Conservation (phyloP, 1,140 invertebrate species). For the Plodia interpunctella region DNA sequence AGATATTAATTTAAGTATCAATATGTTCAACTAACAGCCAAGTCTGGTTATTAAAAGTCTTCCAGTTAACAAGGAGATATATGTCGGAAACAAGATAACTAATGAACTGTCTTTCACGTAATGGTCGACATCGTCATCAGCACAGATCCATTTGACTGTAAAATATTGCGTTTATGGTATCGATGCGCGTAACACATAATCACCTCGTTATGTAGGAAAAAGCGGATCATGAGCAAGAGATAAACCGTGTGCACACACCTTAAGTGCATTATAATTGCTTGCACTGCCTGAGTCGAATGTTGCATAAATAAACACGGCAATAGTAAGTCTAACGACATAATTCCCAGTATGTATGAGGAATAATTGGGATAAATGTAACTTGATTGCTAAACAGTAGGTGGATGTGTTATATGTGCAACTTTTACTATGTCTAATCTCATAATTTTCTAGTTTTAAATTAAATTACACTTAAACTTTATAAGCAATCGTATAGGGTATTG, state of each 20-base stretch:
- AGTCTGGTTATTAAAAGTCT: background rate
- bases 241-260: constrained; percentile 27
- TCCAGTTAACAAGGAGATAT: background rate
- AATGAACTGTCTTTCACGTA: background rate
- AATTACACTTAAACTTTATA: too few species aligned
- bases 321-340: constrained; percentile 38
- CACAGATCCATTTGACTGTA: constrained; percentile 4
- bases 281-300: constrained; percentile 25
- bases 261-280: constrained; percentile 44
- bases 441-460: too few species aligned
- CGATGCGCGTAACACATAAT: constrained; percentile 29
- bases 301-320: constrained; percentile 36
- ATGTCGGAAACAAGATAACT: background rate
- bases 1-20: background rate
- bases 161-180: constrained; percentile 25
- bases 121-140: background rate
- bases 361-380: constrained; percentile 40
- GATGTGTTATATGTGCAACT: background rate
- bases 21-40: background rate
- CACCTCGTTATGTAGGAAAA: constrained; percentile 31
- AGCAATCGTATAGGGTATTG: too few species aligned
- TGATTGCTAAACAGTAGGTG: constrained; percentile 30
- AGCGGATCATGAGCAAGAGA: constrained; percentile 20
- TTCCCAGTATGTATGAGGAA: constrained; percentile 24
- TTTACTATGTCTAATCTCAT: background rate